Conservation (phyloP, 2,888 invertebrate species). For the Priocnemis perturbator region DNA sequence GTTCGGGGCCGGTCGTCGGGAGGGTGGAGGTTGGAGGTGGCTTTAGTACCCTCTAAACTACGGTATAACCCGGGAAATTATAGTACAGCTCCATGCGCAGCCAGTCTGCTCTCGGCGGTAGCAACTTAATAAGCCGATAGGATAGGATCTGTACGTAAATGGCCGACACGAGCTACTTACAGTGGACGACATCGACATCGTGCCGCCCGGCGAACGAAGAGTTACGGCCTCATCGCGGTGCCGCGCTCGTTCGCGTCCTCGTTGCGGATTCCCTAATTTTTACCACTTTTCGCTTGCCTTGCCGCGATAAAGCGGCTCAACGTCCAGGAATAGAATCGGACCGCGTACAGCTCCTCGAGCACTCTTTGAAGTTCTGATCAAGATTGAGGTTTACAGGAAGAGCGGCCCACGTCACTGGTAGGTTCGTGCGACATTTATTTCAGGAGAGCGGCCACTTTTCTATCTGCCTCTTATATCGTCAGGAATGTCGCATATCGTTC, state of each 20-base stretch:
- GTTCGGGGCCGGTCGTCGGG: too few relatives aligned
- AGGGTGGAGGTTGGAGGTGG: conserved; percentile 23
- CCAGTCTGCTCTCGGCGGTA: conserved; percentile 43
- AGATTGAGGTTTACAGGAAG: too few relatives aligned
- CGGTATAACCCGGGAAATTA: conserved; percentile 60
- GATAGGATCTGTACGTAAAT: conserved; percentile 40
- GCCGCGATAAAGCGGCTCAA: too few relatives aligned
- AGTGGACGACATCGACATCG: conserved; percentile 11
- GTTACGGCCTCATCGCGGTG: conserved; percentile 3
- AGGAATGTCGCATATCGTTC: too few relatives aligned
- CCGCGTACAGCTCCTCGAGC: too few relatives aligned
- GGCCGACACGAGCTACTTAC: conserved; percentile 12
- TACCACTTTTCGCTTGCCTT: too few relatives aligned
- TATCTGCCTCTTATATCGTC: too few relatives aligned
- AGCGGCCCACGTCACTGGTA: too few relatives aligned
- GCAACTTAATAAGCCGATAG: conserved; percentile 64
- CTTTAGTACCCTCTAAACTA: conserved; percentile 58
- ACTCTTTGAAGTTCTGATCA: too few relatives aligned
- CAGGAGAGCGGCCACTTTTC: too few relatives aligned
- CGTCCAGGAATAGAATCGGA: background rate
- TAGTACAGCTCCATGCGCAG: conserved; percentile 41
- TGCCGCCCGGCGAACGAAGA: background rate
- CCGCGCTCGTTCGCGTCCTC: background rate
- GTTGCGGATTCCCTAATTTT: background rate
- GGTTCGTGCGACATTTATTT: too few relatives aligned